Percentiles rank a stretch among this genome's conserved stretches.
Evolutionary conservation across 2,888 invertebrate genomes (phyloP).

Genomic region (Minunthozetes semirufus): DNA sequence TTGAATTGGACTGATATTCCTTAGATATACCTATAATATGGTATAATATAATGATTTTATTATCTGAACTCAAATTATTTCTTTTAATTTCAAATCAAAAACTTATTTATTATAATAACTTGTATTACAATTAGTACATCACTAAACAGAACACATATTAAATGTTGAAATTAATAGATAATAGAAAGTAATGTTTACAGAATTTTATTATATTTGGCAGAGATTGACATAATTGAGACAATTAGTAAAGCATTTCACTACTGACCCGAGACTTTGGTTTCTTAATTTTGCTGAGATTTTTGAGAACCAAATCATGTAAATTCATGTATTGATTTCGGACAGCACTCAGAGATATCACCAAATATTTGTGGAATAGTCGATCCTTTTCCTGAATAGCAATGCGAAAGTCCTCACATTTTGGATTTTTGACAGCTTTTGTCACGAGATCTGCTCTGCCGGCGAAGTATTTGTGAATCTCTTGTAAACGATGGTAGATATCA

Average conservation of each 20-base stretch:
- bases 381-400: background rate
- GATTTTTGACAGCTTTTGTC: conserved; percentile 4
- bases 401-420: conserved; percentile 6
- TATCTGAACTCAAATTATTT: too few species aligned
- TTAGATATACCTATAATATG: too few species aligned
- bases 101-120: too few species aligned
- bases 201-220: too few species aligned
- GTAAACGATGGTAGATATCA: background rate
- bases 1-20: too few species aligned
- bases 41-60: too few species aligned
- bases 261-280: background rate
- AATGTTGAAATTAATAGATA: too few species aligned
- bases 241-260: background rate
- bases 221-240: too few species aligned
- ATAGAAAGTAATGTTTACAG: too few species aligned
- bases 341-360: background rate
- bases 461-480: conserved; percentile 1
- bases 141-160: too few species aligned
- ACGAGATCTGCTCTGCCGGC: background rate
- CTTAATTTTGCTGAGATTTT: conserved; percentile 10
- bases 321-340: conserved; percentile 24
- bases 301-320: conserved; percentile 16
- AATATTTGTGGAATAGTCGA: background rate
- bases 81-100: too few species aligned
- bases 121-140: too few species aligned